A percentile compares a stretch with the other conserved stretches of the same genome.
phyloP scores from a whole-genome alignment of 2,113 vertebrate species.

The Corapipo altera region DNA sequence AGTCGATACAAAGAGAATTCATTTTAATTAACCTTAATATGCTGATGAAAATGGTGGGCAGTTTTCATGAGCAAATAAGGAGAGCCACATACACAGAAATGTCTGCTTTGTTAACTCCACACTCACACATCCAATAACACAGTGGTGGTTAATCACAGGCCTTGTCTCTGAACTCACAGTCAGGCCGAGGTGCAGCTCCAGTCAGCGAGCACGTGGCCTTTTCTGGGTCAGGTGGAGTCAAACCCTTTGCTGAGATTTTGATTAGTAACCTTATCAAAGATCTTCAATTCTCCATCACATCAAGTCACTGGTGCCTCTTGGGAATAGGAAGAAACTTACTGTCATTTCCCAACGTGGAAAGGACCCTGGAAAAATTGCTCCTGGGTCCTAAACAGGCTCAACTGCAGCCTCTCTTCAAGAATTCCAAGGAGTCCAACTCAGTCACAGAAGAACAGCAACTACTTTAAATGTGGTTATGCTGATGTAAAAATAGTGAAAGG shows the following conservation, averaged over 20 bases:
- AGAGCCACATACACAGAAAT: conserved; percentile 45
- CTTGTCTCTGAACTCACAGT: conserved; percentile 10
- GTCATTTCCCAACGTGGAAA: neutral
- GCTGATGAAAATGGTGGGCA: conserved; percentile 70
- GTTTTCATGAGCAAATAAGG: conserved; percentile 65
- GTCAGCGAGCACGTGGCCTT: neutral
- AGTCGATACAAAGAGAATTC: conserved; percentile 81
- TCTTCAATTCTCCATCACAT: neutral
- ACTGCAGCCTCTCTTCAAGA: neutral
- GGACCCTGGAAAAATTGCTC: neutral
- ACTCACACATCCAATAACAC: conserved; percentile 6
- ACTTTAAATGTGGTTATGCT: neutral
- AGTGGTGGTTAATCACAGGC: conserved; percentile 60
- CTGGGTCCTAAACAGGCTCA: neutral
- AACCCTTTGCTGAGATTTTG: neutral
- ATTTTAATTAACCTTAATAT: conserved; percentile 83
- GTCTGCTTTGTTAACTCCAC: conserved; percentile 64
- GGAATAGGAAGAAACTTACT: neutral
- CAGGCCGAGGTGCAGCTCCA: neutral
- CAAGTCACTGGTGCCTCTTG: rapidly evolving
- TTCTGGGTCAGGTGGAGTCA: neutral
- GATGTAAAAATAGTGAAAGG: neutral
- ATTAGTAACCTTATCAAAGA: neutral
- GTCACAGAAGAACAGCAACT: neutral
- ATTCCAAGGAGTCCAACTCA: neutral